phyloP scores from a whole-genome alignment of 2,797 vertebrate genomes.

The Triplophysa yarkandensis region DNA sequence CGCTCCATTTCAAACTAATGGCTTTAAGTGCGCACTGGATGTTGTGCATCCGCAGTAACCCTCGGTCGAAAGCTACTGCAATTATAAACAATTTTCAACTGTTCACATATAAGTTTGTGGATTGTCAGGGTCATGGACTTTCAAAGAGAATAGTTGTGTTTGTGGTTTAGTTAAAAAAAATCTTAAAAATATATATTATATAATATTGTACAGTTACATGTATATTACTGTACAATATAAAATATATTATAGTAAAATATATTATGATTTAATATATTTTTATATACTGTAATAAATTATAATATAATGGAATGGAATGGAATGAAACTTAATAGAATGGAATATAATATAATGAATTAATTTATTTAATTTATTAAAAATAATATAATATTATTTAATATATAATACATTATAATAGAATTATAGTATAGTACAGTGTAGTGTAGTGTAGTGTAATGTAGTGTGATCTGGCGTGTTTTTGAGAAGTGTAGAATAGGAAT shows the following conservation, averaged over 20 bases:
- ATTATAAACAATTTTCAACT: conserved; percentile 52
- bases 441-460: no score
- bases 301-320: neutral
- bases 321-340: neutral
- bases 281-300: neutral
- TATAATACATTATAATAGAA: no score
- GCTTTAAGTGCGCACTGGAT: conserved; percentile 52
- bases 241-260: no score
- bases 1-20: conserved; percentile 68
- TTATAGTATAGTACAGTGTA: no score
- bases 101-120: conserved; percentile 10
- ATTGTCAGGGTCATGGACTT: conserved; percentile 10
- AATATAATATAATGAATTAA: neutral
- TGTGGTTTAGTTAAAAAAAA: neutral
- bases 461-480: no score
- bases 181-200: no score
- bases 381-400: no score
- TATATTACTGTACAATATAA: no score
- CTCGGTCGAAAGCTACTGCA: conserved; percentile 43
- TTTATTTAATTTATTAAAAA: neutral
- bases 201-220: no score
- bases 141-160: neutral
- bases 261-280: neutral
- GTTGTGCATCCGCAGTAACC: conserved; percentile 19
- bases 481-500: no score